Percentiles rank a stretch among this genome's conserved stretches.
phyloP scores from a whole-genome alignment of 2,888 invertebrate species.

The Tachina fera region DNA sequence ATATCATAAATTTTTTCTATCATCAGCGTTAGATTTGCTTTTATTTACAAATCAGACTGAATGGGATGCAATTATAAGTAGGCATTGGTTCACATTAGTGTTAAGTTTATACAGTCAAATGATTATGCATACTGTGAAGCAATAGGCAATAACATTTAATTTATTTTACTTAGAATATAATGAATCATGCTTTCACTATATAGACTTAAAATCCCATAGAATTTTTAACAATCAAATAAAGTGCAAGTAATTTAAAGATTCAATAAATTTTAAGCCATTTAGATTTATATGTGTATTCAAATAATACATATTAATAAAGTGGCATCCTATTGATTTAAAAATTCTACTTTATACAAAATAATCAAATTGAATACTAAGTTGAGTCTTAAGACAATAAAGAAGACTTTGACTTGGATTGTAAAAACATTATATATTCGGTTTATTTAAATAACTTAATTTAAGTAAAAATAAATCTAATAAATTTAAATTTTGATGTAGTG shows the following conservation, averaged over 20 bases:
- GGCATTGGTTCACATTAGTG: no score
- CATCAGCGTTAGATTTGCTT: no score
- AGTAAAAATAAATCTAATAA: neutral
- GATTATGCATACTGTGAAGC: no score
- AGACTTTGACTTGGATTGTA: neutral
- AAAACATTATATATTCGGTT: neutral
- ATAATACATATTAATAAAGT: neutral
- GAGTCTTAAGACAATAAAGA: neutral
- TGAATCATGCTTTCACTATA: no score
- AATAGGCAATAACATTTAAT: no score
- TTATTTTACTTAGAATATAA: no score
- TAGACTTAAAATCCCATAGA: neutral
- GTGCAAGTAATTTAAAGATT: neutral
- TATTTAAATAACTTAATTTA: neutral
- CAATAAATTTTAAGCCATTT: neutral
- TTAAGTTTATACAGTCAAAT: no score
- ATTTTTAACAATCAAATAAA: neutral
- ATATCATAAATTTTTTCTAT: no score
- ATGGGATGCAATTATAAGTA: no score
- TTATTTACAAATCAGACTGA: no score
- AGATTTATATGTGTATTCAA: neutral
- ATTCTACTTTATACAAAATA: neutral
- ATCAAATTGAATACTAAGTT: neutral
- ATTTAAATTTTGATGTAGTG: no score
- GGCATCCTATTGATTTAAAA: neutral